Evolutionary conservation across 2,113 vertebrate genomes (phyloP).

Genomic region (Regulus satrapa): DNA sequence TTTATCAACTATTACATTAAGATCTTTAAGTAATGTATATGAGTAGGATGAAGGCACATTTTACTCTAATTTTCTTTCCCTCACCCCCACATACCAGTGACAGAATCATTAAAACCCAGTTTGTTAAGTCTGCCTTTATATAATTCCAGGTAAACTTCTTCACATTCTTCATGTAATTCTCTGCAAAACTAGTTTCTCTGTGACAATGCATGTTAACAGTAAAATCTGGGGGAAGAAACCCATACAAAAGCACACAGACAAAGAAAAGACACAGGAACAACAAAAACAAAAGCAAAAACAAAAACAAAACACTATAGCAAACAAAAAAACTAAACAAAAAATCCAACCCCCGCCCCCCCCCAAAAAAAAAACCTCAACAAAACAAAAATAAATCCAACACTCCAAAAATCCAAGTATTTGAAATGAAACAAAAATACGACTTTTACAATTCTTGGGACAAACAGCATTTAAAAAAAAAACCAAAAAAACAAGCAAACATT

Average conservation of each 20-base stretch:
- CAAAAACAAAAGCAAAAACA: too few relatives aligned
- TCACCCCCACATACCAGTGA: neutral
- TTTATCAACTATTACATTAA: neutral
- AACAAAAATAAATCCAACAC: neutral
- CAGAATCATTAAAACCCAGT: neutral
- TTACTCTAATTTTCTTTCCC: neutral
- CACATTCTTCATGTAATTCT: neutral
- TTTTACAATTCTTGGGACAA: neutral
- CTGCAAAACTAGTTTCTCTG: neutral
- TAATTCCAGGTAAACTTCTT: neutral
- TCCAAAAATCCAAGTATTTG: neutral
- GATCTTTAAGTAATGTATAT: neutral
- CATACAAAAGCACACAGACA: neutral
- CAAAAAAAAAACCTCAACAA: neutral
- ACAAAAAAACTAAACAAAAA: too few relatives aligned
- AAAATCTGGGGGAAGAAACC: neutral
- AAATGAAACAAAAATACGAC: neutral
- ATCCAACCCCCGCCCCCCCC: neutral
- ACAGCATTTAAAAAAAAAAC: neutral
- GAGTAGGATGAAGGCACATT: neutral
- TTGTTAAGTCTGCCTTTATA: neutral
- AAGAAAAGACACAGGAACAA: neutral
- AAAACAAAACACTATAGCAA: neutral
- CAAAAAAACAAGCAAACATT: neutral
- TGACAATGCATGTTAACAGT: neutral